Evolutionary conservation across 2,797 vertebrate species (phyloP), one percentile per base, ranked within the genome.

Genomic region (Labeo calbasu): DNA sequence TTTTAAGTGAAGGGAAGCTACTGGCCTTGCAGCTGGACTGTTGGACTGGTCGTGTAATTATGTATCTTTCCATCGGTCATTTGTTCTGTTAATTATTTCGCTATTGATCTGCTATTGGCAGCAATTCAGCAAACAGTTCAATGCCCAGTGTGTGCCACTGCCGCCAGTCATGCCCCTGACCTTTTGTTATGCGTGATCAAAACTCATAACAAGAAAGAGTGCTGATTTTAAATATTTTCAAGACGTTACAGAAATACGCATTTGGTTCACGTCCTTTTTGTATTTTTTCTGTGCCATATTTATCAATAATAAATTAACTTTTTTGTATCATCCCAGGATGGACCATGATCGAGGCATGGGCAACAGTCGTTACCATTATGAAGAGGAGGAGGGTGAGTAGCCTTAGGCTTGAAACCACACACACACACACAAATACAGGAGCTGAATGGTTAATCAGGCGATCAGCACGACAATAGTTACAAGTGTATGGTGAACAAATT

Each of bases 321-420:
- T 53, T 51, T 25, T 78, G 11, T 23, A 83, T 50, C 87, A 81
- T 78, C 81, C 84, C 90, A 96, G 96, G 92, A 97, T 98, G 92
- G 95, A 98, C 53, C 96, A 95, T 88, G 94, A 95, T 85, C 88
- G 95, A 91, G 93, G 94, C 40, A 89, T 93, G 84, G 71, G 93
- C 15, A 85, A 91, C 86, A 94, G 95, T 57, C 94, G 94, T 69
- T 95, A 95, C 88, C 95, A 91, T 86, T 96, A 95, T 21, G 95
- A 96, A 1, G 95, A 97, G 21, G 96, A 96, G 80, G 96, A 97
- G 88, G 98, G 97, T 97, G 90, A 94, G 95, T 87, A 43, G 21
- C 7, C n/a, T 21, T 13, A 66, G 28, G 36, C 66, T 43, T 51
- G 28, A 63, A 65, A 15, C 12, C 14, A n/a, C 40, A 25, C 57